Percentiles rank a stretch among this genome's conserved stretches.
Evolutionary conservation across 2,113 vertebrate species (phyloP).

Genomic region (Chamaea fasciata): DNA sequence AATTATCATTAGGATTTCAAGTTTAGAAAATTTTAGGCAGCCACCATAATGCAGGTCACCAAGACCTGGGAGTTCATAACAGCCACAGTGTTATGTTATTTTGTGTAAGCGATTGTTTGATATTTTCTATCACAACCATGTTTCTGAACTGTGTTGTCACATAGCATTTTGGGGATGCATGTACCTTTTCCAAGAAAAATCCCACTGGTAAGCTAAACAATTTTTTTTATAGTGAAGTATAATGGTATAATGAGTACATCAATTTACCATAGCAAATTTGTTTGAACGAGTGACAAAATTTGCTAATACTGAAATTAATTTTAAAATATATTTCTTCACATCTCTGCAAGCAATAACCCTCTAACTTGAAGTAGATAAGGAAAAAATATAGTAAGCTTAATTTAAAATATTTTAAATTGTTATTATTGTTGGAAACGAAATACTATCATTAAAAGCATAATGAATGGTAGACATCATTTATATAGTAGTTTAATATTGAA

Average conservation of each 20-base stretch:
- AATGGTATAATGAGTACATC: background rate
- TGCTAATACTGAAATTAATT: conserved; percentile 10
- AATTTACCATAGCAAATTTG: background rate
- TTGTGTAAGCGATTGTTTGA: background rate
- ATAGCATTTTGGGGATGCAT: background rate
- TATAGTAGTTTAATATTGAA: background rate
- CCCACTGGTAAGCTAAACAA: background rate
- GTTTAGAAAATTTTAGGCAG: background rate
- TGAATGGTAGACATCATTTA: background rate
- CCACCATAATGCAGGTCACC: background rate
- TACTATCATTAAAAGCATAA: background rate
- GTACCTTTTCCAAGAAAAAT: background rate
- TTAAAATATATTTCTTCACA: background rate
- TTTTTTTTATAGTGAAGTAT: background rate
- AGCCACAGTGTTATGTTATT: background rate
- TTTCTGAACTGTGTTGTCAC: background rate
- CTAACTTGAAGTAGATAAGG: background rate
- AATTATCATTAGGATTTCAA: background rate
- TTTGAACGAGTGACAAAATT: conserved; percentile 32
- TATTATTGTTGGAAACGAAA: background rate
- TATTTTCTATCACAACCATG: background rate
- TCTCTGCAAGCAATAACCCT: background rate
- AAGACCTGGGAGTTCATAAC: background rate
- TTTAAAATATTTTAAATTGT: background rate
- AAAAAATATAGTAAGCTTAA: background rate